Percentiles rank a stretch among this genome's conserved stretches.
These are phyloP conservation scores for Brienomyrus longianalis DNA, from an alignment of 2,113 vertebrate genomes.

Conservation along the genomic window DNA sequence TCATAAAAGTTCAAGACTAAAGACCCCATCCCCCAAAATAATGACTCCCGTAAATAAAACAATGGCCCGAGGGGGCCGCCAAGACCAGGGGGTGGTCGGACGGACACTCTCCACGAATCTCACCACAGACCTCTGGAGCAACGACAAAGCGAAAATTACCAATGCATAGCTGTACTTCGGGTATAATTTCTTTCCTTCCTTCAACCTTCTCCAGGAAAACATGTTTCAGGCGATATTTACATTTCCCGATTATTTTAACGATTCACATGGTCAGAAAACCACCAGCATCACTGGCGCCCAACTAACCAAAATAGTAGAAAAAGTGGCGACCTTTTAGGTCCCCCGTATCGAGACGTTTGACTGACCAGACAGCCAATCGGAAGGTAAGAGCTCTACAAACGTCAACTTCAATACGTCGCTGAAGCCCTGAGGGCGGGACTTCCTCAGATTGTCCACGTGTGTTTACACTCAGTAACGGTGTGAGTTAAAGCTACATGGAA, in stretches of 20 bases:
- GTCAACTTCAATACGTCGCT: neutral
- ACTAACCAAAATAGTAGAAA: neutral
- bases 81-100: neutral
- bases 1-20: neutral
- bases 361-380: neutral
- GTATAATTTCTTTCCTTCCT: neutral
- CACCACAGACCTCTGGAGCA: neutral
- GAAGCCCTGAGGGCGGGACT: slow-evolving; percentile 3
- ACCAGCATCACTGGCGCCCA: neutral
- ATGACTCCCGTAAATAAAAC: neutral
- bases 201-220: slow-evolving; percentile 6
- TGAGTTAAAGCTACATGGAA: neutral
- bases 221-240: slow-evolving; percentile 4
- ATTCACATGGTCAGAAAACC: neutral
- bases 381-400: neutral
- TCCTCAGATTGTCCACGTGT: neutral
- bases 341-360: neutral
- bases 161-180: neutral
- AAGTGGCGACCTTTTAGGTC: neutral
- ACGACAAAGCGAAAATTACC: slow-evolving; percentile 7
- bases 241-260: neutral
- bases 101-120: neutral
- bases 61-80: neutral
- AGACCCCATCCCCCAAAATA: neutral
- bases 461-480: neutral